A percentile compares a stretch with the other conserved stretches of the same genome.
phyloP scores from a whole-genome alignment of 2,888 invertebrate genomes.

The Xestia rhomboidea region DNA sequence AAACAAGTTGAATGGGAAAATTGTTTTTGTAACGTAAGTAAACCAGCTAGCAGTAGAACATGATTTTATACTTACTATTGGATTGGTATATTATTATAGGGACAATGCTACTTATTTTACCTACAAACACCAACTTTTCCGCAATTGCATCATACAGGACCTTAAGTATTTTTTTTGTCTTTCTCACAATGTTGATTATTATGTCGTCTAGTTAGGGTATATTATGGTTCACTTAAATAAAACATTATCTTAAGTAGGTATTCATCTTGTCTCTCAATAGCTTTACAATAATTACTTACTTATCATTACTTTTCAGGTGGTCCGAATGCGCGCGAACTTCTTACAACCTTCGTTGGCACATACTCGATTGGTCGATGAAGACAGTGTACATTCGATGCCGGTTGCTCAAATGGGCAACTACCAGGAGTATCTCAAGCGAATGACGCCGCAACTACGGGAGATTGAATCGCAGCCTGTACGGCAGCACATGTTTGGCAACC shows the following conservation, averaged over 20 bases:
- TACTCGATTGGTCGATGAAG: slow-evolving; percentile 95
- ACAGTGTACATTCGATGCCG: slow-evolving; percentile 98
- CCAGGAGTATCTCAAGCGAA: slow-evolving; percentile 98
- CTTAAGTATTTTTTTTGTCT: not conserved
- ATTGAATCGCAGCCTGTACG: slow-evolving; percentile 98
- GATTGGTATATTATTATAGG: not conserved
- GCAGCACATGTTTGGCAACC: slow-evolving; percentile 99
- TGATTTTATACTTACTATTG: not conserved
- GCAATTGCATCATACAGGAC: not conserved
- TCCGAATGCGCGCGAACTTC: slow-evolving; percentile 98
- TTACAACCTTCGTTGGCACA: slow-evolving; percentile 94
- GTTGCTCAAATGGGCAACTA: slow-evolving; percentile 99
- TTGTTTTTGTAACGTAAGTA: slow-evolving; percentile 5
- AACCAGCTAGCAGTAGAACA: not conserved
- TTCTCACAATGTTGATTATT: not conserved
- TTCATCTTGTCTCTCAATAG: not conserved
- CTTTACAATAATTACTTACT: not conserved
- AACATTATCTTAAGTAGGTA: not conserved
- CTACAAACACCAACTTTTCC: too few species aligned
- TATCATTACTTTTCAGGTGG: slow-evolving; percentile 89
- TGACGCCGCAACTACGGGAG: slow-evolving; percentile 97
- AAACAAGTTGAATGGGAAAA: not conserved
- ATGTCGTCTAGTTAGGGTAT: not conserved
- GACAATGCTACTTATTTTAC: not conserved
- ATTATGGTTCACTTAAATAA: not conserved